Conservation (phyloP, 2,113 vertebrate species). For the Empidonax traillii region DNA sequence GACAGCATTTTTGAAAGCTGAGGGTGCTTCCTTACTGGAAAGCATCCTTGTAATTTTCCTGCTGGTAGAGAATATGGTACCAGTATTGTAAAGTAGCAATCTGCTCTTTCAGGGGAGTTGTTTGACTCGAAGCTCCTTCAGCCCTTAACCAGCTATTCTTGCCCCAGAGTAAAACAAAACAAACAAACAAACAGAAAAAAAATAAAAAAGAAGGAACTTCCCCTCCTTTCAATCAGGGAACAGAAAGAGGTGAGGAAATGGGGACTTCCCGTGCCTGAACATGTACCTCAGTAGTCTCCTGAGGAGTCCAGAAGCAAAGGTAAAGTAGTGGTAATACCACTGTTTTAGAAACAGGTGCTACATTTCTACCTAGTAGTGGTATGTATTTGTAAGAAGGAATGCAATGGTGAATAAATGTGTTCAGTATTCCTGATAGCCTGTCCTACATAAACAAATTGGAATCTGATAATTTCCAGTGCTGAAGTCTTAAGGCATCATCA, state of each 20-base stretch:
- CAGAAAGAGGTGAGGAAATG: background rate
- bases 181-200: too few species aligned
- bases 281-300: background rate
- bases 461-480: background rate
- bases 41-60: background rate
- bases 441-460: background rate
- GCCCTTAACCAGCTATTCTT: background rate
- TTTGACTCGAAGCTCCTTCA: fast-evolving
- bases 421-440: background rate
- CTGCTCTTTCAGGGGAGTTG: background rate
- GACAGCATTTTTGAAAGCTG: background rate
- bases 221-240: background rate
- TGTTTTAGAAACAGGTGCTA: background rate
- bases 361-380: background rate
- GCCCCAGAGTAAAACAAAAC: background rate
- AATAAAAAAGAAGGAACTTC: background rate
- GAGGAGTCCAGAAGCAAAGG: background rate
- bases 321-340: background rate
- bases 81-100: background rate
- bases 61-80: background rate
- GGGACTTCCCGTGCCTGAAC: background rate
- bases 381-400: background rate
- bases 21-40: background rate
- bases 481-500: background rate
- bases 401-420: background rate